Percentiles rank a stretch among this genome's conserved stretches.
Conservation (phyloP, 1,140 invertebrate species). For the Drosophila leontia region DNA sequence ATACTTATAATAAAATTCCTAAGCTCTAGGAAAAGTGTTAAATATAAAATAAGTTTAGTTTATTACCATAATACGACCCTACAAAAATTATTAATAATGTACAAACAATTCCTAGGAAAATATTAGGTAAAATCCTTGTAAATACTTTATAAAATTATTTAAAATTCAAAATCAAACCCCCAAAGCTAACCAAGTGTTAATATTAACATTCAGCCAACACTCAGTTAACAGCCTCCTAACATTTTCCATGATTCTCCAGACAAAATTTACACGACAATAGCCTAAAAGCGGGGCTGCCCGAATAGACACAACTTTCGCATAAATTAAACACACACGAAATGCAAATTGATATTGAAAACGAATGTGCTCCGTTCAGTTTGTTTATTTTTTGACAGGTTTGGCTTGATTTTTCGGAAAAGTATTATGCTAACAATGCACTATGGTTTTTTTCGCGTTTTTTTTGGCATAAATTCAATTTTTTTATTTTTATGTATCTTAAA, state of each 20-base stretch:
- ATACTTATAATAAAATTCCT: neutral
- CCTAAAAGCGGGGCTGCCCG: constrained; percentile 9
- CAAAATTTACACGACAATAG: constrained; percentile 45
- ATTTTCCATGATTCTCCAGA: constrained; percentile 27
- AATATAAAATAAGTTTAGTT: neutral
- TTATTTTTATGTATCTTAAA: too few relatives aligned
- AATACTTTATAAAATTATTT: neutral
- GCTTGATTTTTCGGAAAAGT: constrained; percentile 43
- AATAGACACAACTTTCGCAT: constrained; percentile 41
- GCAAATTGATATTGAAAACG: constrained; percentile 72
- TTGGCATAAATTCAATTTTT: too few relatives aligned
- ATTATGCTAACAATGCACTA: constrained; percentile 62
- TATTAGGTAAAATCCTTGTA: neutral
- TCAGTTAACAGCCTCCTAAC: constrained; percentile 43
- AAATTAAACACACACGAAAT: constrained; percentile 63
- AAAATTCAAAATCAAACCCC: neutral
- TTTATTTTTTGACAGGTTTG: constrained; percentile 74
- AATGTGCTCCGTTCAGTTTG: constrained; percentile 66
- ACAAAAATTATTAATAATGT: neutral
- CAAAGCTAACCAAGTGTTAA: constrained; percentile 7
- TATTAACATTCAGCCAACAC: constrained; percentile 56
- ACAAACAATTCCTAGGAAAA: neutral
- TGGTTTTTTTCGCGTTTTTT: too few relatives aligned
- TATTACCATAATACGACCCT: neutral
- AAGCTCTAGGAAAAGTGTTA: neutral